Evolutionary conservation across 2,797 vertebrate species (phyloP), one percentile per base, ranked within the genome.

Genomic region (Cuniculus paca): DNA sequence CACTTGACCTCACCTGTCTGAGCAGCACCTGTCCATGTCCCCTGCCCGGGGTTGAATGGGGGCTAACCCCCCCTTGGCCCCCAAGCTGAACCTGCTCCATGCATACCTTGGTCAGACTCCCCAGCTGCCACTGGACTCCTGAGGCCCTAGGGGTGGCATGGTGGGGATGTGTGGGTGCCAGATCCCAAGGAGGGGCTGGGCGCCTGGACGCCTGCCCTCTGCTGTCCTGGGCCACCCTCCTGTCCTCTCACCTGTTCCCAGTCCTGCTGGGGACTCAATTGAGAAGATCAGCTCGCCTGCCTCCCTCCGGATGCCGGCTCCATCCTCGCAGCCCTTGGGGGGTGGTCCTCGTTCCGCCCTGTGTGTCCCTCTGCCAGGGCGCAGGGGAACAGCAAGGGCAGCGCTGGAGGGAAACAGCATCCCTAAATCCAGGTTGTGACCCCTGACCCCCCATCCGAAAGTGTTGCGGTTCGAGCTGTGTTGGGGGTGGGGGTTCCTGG

Each of bases 401-500:
- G 89, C 63, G 65, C 90, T 42, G 77, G 68, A 70, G 92, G 91
- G 95, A 79, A 90, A 96, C 97, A 85, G 97, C 95, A 95, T 98
- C 97, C 97, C 97, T 96, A 98, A 99, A 99, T 98, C 98, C 98
- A 98, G 99, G 99, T 99, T 99, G 98, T 34, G 99, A 99, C 99
- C 99, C 99, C 91, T 98, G 99, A 99, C 99, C 99, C 99, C 98
- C 98, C 98, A 99, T 99, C 99, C 99, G 99, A 99, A 99, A 99
- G 99, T 99, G 99, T 99, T 99, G 99, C 99, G 98, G 98, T 99
- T 99, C 99, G 99, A 98, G 99, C 99, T 99, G 99, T 99, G 98
- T 99, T 98, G 98, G 99, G 98, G 99, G 98, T 98, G 99, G 98
- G 99, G 98, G 99, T 68, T 68, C 98, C 98, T 98, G 97, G 99